These are phyloP conservation scores for Malurus alboscapulatus DNA, from an alignment of 2,113 vertebrate genomes.

Conservation along the genomic window DNA sequence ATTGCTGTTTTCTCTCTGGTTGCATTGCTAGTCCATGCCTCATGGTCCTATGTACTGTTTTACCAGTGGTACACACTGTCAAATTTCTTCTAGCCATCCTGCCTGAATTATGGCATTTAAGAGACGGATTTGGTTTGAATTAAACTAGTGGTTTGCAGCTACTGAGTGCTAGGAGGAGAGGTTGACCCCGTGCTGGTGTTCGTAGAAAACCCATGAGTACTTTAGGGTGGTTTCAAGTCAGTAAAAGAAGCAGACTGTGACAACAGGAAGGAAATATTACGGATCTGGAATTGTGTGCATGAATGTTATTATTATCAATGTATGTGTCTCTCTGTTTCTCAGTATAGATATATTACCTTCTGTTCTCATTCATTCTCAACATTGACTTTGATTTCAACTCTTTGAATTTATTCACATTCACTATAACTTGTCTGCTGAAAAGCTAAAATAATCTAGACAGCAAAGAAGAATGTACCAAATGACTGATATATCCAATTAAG, in stretches of 20 bases:
- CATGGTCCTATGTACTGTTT: neutral
- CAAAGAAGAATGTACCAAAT: slow-evolving; percentile 20
- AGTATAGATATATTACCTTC: neutral
- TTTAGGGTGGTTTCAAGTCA: neutral
- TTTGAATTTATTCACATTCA: slow-evolving; percentile 18
- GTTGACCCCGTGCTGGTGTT: neutral
- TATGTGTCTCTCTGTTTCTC: neutral
- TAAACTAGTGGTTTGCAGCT: neutral
- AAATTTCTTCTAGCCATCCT: neutral
- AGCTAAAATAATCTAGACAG: neutral
- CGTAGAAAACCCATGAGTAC: neutral
- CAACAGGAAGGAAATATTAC: neutral
- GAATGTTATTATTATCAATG: neutral
- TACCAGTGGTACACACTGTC: neutral
- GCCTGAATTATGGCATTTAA: neutral
- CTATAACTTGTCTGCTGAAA: neutral
- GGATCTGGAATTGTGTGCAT: neutral
- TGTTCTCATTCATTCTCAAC: neutral
- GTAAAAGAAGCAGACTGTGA: neutral
- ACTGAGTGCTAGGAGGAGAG: neutral
- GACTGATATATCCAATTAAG: slow-evolving; percentile 56
- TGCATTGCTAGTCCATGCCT: neutral
- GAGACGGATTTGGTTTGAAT: neutral
- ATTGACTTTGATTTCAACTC: neutral
- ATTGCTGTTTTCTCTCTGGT: neutral